These are phyloP conservation scores for Stylophora pistillata DNA, from an alignment of 64 coral and sea anemone genomes.

Conservation along the genomic window DNA sequence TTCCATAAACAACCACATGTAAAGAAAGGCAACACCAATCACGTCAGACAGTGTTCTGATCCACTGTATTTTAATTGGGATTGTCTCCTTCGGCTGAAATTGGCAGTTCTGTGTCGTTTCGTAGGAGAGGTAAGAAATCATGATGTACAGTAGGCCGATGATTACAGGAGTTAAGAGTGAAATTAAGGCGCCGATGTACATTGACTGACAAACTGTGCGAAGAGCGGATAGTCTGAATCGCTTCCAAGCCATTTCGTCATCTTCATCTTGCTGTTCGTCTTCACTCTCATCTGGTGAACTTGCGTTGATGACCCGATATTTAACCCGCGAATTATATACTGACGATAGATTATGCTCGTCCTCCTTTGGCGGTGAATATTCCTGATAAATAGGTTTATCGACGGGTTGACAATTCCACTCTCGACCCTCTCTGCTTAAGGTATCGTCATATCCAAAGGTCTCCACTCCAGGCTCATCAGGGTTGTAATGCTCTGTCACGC, in stretches of 20 bases:
- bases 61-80: background rate
- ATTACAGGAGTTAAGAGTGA: background rate
- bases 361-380: background rate
- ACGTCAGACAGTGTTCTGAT: background rate
- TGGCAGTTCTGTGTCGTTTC: background rate
- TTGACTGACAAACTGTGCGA: background rate
- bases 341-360: background rate
- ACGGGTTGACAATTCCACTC: background rate
- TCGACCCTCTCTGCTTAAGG: background rate
- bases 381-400: constrained; percentile 2
- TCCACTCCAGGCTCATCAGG: background rate
- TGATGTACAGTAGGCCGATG: background rate
- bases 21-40: background rate
- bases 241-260: constrained; percentile 26
- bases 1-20: background rate
- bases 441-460: background rate
- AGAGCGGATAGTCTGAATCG: constrained; percentile 6
- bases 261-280: background rate
- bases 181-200: constrained; percentile 4
- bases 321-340: background rate
- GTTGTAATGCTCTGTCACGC: background rate
- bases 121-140: background rate
- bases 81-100: background rate
- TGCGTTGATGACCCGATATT: background rate
- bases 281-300: background rate